phyloP scores from a whole-genome alignment of 2,888 invertebrate species.

The Pyrrhosoma nymphula region DNA sequence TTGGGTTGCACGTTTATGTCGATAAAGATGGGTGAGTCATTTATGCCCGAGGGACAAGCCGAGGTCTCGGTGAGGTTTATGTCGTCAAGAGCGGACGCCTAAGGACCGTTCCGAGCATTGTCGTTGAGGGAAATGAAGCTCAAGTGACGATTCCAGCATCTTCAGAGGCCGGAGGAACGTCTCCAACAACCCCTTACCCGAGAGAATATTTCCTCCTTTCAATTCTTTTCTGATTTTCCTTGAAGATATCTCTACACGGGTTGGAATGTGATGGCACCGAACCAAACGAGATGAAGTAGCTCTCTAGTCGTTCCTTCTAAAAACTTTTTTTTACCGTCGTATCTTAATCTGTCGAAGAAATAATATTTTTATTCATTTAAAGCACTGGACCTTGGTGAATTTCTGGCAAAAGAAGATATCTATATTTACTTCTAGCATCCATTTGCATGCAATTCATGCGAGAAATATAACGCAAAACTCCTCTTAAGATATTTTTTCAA shows the following conservation, averaged over 20 bases:
- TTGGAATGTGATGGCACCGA: background rate
- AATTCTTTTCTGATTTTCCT: background rate
- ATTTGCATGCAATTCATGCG: background rate
- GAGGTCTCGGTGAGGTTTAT: background rate
- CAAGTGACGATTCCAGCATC: background rate
- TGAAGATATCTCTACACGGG: background rate
- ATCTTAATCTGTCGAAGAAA: background rate
- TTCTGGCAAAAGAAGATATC: too few relatives aligned
- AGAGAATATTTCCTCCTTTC: background rate
- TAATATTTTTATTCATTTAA: background rate
- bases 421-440: background rate
- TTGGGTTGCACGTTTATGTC: too few relatives aligned
- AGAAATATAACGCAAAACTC: background rate
- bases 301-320: background rate
- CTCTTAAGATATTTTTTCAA: background rate
- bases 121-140: background rate
- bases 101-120: background rate
- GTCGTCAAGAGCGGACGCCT: background rate
- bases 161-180: background rate
- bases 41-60: background rate
- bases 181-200: background rate
- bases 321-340: background rate
- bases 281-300: background rate
- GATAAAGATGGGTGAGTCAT: background rate
- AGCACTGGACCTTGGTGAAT: background rate